Base-by-base conservation (phyloP, 92 coral and sea anemone species). In the Parazoanthus atlanticus region DNA sequence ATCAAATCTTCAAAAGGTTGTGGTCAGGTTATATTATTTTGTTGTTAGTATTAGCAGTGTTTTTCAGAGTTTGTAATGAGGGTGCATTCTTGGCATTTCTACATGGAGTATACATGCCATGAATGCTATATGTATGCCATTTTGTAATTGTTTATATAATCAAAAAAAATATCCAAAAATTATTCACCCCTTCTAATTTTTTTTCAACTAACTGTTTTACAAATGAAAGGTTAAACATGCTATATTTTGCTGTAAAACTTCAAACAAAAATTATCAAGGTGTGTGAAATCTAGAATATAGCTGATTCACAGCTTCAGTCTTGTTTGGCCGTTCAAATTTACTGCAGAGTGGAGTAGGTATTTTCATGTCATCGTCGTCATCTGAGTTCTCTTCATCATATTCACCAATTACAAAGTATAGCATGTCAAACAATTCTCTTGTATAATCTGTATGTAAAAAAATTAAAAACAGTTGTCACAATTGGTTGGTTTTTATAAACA, bases 241-340 rank as follows among this genome's bases (percentile, higher is more conserved):
- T 61, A 25, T 61, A 5, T 19, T 61, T 19, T 61, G 69, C 69
- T 21, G 26, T 61, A 61, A 61, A 61, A 61, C 69, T 3, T 61
- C 69, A 61, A 61, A 21, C 69, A 61, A 7, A 61, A 61, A 28
- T 61, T 61, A 21, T 61, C 26, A 80, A 28, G 72, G 31, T 33
- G 30, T 80, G 40, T 61, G 70, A 84, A 84, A 84, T 84, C 88
- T 84, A 21, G 78, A 84, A 47, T 84, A 84, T 28, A 84, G 64
- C 88, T 84, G 88, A 80, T 80, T 80, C 58, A 88, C 86, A 69
- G 90, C 90, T 80, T 88, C 90, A 76, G 75, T 86, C 52, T 88
- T 88, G 61, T 76, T 67, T 87, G 90, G 90, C 61, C 76, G 80
- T 13, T 32, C 64, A 66, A 79, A 38, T 79, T 78, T 87, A 58